Evolutionary conservation across 2,888 invertebrate species (phyloP).

Genomic region (Synanthedon tipuliformis): DNA sequence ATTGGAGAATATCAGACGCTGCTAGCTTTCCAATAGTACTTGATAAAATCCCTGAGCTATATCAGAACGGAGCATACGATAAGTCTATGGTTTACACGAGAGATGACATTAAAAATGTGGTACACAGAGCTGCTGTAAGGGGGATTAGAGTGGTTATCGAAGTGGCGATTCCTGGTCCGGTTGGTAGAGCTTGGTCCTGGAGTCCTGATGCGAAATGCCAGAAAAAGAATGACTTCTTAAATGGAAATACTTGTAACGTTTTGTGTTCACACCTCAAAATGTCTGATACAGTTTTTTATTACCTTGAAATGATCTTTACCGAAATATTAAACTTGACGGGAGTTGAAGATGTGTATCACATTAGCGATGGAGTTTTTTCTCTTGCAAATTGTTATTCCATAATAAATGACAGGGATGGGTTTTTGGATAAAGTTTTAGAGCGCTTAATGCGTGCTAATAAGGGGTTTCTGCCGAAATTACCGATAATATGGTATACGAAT

Average conservation of each 20-base stretch:
- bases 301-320: slow-evolving; percentile 76
- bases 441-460: slow-evolving; percentile 71
- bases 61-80: slow-evolving; percentile 84
- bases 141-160: slow-evolving; percentile 89
- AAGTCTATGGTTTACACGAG: slow-evolving; percentile 78
- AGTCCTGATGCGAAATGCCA: slow-evolving; percentile 66
- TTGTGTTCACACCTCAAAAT: slow-evolving; percentile 82
- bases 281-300: slow-evolving; percentile 75
- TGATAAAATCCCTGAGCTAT: slow-evolving; percentile 76
- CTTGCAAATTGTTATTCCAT: slow-evolving; percentile 75
- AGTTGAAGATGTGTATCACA: slow-evolving; percentile 80
- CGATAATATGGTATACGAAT: slow-evolving; percentile 77
- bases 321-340: slow-evolving; percentile 78
- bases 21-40: slow-evolving; percentile 90
- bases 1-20: slow-evolving; percentile 90
- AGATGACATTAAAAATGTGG: slow-evolving; percentile 76
- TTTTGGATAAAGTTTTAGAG: slow-evolving; percentile 73
- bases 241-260: slow-evolving; percentile 73
- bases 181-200: slow-evolving; percentile 88
- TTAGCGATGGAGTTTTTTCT: slow-evolving; percentile 82
- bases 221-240: slow-evolving; percentile 15
- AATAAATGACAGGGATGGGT: slow-evolving; percentile 79
- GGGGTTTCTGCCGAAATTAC: slow-evolving; percentile 64
- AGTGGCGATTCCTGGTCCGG: slow-evolving; percentile 88
- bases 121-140: slow-evolving; percentile 78